phyloP scores from a whole-genome alignment of 2,113 vertebrate species.

The Accipiter virgatus region DNA sequence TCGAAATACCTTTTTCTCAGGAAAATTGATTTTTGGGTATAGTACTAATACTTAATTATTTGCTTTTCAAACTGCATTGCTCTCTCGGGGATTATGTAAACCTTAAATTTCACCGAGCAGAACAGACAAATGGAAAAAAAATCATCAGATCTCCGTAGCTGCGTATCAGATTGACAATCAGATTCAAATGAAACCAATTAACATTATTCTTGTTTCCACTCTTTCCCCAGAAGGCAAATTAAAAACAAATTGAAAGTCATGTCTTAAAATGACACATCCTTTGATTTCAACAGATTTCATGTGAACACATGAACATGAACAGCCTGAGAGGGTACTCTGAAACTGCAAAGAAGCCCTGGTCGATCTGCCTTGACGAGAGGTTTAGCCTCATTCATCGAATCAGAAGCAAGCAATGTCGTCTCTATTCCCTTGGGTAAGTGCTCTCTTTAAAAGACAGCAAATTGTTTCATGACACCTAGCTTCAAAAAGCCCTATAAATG shows the following conservation, averaged over 20 bases:
- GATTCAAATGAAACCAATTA: constrained; percentile 13
- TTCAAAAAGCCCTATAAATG: neutral
- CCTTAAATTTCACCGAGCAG: neutral
- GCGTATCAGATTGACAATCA: neutral
- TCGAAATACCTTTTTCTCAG: neutral
- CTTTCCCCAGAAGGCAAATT: constrained; percentile 6
- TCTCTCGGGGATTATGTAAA: neutral
- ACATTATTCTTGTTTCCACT: neutral
- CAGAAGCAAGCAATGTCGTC: constrained; percentile 76
- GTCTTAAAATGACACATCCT: constrained; percentile 10
- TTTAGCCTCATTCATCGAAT: constrained; percentile 80
- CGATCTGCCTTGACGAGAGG: constrained; percentile 79
- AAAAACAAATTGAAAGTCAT: neutral
- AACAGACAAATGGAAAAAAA: neutral
- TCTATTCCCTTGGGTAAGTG: constrained; percentile 84
- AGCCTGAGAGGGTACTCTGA: constrained; percentile 32
- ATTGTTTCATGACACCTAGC: neutral
- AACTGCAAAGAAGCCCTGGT: constrained; percentile 70
- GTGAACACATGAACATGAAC: constrained; percentile 58
- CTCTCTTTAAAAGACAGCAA: neutral
- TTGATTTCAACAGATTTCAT: constrained; percentile 76
- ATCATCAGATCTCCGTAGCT: neutral
- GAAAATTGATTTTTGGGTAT: neutral
- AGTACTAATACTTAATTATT: constrained; percentile 44
- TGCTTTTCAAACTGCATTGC: neutral